Percentiles rank a stretch among this genome's conserved stretches.
Conservation (phyloP, 1,140 invertebrate genomes). For the Gryon sp. region DNA sequence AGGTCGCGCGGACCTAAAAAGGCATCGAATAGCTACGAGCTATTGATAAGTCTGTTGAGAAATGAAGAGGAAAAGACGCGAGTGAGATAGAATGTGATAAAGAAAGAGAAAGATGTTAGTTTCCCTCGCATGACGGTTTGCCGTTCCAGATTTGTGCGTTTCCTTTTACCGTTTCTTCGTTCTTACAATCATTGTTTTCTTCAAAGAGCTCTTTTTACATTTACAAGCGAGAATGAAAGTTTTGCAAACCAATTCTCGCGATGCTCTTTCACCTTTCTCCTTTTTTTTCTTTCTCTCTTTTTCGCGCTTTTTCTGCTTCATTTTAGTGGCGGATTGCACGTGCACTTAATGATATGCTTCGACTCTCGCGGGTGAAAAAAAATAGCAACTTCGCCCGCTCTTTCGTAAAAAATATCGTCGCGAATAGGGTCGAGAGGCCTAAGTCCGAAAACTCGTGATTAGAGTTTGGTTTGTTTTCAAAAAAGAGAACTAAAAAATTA, state of each 20-base stretch:
- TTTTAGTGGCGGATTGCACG: conserved; percentile 11
- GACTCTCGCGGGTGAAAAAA: conserved; percentile 24
- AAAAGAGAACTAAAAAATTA: no score
- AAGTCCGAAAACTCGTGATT: no score
- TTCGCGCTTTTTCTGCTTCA: conserved; percentile 33
- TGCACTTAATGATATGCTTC: conserved; percentile 60
- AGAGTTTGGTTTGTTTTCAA: no score
- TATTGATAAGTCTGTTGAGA: conserved; percentile 52
- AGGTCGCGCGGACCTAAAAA: conserved; percentile 51
- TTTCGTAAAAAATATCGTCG: conserved; percentile 6
- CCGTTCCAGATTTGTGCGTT: conserved; percentile 12
- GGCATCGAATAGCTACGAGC: conserved; percentile 51
- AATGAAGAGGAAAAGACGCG: conserved; percentile 38
- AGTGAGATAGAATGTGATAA: no score
- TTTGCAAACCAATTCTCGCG: no score
- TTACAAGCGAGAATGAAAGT: conserved; percentile 48
- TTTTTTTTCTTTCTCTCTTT: no score
- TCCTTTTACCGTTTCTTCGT: neutral
- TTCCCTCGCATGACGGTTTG: conserved; percentile 1
- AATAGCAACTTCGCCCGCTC: conserved; percentile 26
- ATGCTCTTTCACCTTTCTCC: no score
- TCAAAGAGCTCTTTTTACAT: conserved; percentile 31
- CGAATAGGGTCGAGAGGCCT: neutral
- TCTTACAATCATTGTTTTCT: neutral
- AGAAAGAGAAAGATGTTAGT: conserved; percentile 10